Percentiles rank a stretch among this genome's conserved stretches.
These are phyloP conservation scores for Rhopalosiphum maidis DNA, from an alignment of 1,140 invertebrate genomes.

Conservation along the genomic window DNA sequence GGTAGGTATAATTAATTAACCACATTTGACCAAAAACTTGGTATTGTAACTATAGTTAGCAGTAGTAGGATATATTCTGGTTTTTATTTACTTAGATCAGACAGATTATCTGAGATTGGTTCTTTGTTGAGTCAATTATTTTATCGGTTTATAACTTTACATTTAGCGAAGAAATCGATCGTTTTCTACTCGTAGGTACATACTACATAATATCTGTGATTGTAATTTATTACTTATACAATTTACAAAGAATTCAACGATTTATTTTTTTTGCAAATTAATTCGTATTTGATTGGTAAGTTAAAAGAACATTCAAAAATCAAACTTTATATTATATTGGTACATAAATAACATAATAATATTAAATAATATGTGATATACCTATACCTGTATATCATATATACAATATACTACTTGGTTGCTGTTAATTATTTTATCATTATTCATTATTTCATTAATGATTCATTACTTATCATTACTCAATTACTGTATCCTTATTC, in stretches of 20 bases:
- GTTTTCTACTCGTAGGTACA: background rate
- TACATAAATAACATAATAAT: background rate
- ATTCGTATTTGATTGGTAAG: background rate
- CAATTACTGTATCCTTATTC: too few relatives aligned
- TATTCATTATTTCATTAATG: too few relatives aligned
- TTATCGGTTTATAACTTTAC: background rate
- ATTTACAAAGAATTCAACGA: background rate
- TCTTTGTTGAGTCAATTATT: background rate
- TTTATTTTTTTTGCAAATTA: background rate
- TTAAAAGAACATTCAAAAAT: background rate
- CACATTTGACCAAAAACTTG: background rate
- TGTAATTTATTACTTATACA: background rate
- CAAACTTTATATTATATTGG: background rate
- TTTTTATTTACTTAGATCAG: background rate
- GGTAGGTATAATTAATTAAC: background rate
- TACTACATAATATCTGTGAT: background rate
- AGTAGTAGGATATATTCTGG: background rate
- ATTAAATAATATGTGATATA: too few relatives aligned
- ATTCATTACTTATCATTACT: too few relatives aligned
- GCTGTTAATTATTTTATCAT: too few relatives aligned
- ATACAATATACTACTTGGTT: too few relatives aligned
- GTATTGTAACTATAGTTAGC: background rate
- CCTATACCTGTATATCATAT: too few relatives aligned
- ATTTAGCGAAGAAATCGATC: background rate
- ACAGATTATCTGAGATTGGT: background rate